A percentile compares a stretch with the other conserved stretches of the same genome.
Evolutionary conservation across 2,888 invertebrate species (phyloP).

Genomic region (Sipunculus nudus): DNA sequence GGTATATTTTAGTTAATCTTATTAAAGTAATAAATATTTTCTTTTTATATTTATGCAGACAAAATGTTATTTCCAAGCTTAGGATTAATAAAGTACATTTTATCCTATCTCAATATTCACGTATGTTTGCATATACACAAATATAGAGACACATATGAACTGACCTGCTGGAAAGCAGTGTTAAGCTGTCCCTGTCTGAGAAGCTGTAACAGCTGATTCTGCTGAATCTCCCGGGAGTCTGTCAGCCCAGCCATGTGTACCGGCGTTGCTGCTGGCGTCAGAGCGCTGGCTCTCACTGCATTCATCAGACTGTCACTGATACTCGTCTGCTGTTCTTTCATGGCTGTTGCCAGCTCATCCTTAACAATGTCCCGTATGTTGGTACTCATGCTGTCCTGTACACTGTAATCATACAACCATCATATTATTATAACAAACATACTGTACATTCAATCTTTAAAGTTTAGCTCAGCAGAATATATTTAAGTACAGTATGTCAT

Average conservation of each 20-base stretch:
- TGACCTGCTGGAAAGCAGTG: slow-evolving; percentile 82
- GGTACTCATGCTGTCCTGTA: slow-evolving; percentile 2
- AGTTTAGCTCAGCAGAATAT: too few relatives aligned
- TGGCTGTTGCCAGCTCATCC: slow-evolving; percentile 58
- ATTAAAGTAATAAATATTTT: too few relatives aligned
- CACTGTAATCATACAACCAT: not conserved
- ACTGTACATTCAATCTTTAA: too few relatives aligned
- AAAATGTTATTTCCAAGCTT: too few relatives aligned
- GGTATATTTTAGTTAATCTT: too few relatives aligned
- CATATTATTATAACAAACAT: too few relatives aligned
- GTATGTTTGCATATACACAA: too few relatives aligned
- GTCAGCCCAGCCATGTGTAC: slow-evolving; percentile 30
- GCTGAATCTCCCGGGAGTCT: slow-evolving; percentile 52
- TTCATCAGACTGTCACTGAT: slow-evolving; percentile 72
- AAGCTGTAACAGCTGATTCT: slow-evolving; percentile 74
- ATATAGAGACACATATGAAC: too few relatives aligned
- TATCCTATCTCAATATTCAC: too few relatives aligned
- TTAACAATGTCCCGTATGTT: slow-evolving; percentile 49
- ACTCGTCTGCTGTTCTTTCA: slow-evolving; percentile 72
- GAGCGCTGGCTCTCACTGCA: slow-evolving; percentile 76
- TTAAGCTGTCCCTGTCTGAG: slow-evolving; percentile 80
- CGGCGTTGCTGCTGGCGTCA: slow-evolving; percentile 76
- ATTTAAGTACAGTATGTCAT: too few relatives aligned
- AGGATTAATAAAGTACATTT: too few relatives aligned
- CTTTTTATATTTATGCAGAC: too few relatives aligned